Evolutionary conservation across 30 jellyfish, hydroid and myxozoan species (phyloP).

Genomic region (Aurelia aurita): DNA sequence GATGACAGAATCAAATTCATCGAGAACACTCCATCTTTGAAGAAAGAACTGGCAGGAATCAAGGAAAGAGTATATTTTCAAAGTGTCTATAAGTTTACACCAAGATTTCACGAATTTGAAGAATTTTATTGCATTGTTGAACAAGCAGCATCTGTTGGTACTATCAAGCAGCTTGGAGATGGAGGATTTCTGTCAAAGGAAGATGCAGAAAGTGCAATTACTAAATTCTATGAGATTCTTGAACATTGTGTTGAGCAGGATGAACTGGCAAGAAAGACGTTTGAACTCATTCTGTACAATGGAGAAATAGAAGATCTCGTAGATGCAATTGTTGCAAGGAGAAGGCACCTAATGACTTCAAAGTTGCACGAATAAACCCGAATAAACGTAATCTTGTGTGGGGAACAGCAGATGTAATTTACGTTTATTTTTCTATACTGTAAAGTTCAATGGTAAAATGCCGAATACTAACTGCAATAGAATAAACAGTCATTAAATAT

Average conservation of each 20-base stretch:
- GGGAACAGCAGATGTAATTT: too few relatives aligned
- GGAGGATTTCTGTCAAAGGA: neutral
- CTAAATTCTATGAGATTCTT: slow-evolving; percentile 6
- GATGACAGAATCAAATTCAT: slow-evolving; percentile 38
- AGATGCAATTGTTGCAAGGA: slow-evolving; percentile 28
- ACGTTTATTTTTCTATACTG: too few relatives aligned
- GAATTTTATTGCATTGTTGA: slow-evolving; percentile 52
- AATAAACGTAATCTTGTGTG: too few relatives aligned
- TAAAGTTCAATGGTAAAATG: too few relatives aligned
- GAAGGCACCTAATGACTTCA: neutral
- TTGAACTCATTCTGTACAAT: slow-evolving; percentile 50
- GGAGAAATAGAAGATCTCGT: slow-evolving; percentile 52
- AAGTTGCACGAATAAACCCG: too few relatives aligned
- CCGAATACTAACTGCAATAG: too few relatives aligned
- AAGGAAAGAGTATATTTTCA: slow-evolving; percentile 37
- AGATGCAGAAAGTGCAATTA: neutral
- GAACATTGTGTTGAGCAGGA: neutral
- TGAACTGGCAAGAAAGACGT: neutral
- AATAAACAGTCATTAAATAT: too few relatives aligned
- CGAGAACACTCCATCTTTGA: slow-evolving; percentile 40
- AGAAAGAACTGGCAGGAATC: slow-evolving; percentile 29
- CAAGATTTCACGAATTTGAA: slow-evolving; percentile 5
- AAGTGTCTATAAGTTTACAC: slow-evolving; percentile 38
- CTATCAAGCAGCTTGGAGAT: slow-evolving; percentile 2
- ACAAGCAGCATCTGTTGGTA: slow-evolving; percentile 28